These are phyloP conservation scores for Athalia circularis DNA, from an alignment of 2,888 invertebrate genomes.

Conservation along the genomic window DNA sequence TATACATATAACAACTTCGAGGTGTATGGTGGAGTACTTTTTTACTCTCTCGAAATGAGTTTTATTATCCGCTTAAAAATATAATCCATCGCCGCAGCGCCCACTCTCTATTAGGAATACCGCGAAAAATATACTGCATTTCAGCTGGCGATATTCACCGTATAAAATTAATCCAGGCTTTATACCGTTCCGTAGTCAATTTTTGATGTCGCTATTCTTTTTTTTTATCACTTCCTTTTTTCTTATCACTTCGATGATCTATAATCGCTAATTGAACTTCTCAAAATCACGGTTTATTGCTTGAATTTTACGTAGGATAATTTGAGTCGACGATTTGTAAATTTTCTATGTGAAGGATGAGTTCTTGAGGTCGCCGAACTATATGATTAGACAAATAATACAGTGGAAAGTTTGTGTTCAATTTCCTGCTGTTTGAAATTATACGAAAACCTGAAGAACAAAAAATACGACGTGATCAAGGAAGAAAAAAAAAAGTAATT, in stretches of 20 bases:
- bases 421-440: no score
- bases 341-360: no score
- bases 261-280: no score
- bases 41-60: not conserved
- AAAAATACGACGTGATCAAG: no score
- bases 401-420: no score
- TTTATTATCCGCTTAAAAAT: constrained; percentile 6
- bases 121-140: not conserved
- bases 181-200: not conserved
- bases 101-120: not conserved
- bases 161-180: not conserved
- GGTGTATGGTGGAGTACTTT: not conserved
- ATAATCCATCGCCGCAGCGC: constrained; percentile 10
- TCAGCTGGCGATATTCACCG: constrained; percentile 7
- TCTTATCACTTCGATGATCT: not conserved
- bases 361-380: no score
- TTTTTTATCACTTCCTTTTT: not conserved
- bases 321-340: no score
- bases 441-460: no score
- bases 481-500: no score
- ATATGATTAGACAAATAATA: no score
- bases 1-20: not conserved
- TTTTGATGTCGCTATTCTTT: not conserved
- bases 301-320: not conserved
- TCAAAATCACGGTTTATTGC: not conserved